Evolutionary conservation across 2,113 vertebrate species (phyloP).

Genomic region (Ginglymostoma cirratum): DNA sequence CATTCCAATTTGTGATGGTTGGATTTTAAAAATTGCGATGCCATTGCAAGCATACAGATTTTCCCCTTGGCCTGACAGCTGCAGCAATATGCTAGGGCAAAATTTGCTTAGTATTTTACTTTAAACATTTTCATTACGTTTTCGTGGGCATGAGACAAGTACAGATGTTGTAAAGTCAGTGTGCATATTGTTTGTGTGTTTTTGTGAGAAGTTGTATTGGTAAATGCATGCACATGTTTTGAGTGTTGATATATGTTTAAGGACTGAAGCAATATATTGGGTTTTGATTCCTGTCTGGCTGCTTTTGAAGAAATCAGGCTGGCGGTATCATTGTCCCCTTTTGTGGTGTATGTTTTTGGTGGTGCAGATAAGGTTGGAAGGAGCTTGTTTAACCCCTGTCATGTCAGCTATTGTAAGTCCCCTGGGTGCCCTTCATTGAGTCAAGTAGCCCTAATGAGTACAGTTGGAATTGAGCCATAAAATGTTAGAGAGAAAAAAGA

Average conservation of each 20-base stretch:
- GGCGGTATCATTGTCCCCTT: background rate
- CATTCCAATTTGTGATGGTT: background rate
- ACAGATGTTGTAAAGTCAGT: background rate
- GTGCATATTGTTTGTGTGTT: background rate
- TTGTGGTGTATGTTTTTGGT: background rate
- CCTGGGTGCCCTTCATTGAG: background rate
- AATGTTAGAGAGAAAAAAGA: background rate
- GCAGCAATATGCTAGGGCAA: background rate
- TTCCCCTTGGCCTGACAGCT: background rate
- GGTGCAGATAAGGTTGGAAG: background rate
- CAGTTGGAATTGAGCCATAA: background rate
- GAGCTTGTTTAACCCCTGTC: background rate
- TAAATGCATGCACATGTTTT: background rate
- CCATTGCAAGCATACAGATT: background rate
- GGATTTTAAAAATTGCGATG: background rate
- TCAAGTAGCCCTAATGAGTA: background rate
- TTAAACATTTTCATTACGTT: background rate
- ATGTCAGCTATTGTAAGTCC: background rate
- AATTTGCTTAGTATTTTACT: background rate
- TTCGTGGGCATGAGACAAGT: background rate
- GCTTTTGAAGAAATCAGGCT: background rate
- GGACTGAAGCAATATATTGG: background rate
- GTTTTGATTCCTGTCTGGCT: background rate
- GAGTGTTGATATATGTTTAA: background rate
- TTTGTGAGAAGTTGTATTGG: background rate